Evolutionary conservation across 1,140 invertebrate genomes (phyloP), one percentile per base, ranked within the genome.

Genomic region (Nasonia giraulti): DNA sequence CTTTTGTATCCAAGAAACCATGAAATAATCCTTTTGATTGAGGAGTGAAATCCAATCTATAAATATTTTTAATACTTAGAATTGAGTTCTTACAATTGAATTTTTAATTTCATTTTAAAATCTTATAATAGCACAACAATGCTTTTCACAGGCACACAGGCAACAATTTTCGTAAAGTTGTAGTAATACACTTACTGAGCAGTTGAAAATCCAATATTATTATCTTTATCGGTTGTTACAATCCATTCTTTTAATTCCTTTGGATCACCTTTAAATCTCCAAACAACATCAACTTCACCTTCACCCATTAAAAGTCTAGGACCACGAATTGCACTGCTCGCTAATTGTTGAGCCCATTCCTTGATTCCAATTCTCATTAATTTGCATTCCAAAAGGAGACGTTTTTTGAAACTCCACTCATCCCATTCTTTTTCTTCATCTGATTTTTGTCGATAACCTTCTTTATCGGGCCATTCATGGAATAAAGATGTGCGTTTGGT

Each of bases 171-270:
- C 0, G 10, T 7, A 44, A 5, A 44, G 82, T 78, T 40, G 2
- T 73, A 75, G 78, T 71, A 69, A 71, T 79, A 31, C 80, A 81
- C 73, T 86, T 88, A 92, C 68, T 89, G 92, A 85, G 96, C 97
- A 75, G 89, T 94, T 89, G 97, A 98, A 88, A 93, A 95, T 5
- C 98, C 98, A 89, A 97, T 94, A 82, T 95, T 94, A 89, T 97
- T 95, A 91, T 98, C 97, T 80, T 94, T 95, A 90, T 99, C 98
- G 75, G 92, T 91, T 0, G 96, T 96, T 0, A 95, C 93, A 33
- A 96, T 91, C 96, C 97, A 99, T 40, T 96, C 93, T 2, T 97
- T 93, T 17, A 98, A 87, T 11, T 94, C 94, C 55, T 95, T 90
- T 14, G 92, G 88, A 80, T 94, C 91, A 44, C 94, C 92, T 83